Base-by-base conservation (phyloP, 23 tunicate species). In the Ciona savignyi region DNA sequence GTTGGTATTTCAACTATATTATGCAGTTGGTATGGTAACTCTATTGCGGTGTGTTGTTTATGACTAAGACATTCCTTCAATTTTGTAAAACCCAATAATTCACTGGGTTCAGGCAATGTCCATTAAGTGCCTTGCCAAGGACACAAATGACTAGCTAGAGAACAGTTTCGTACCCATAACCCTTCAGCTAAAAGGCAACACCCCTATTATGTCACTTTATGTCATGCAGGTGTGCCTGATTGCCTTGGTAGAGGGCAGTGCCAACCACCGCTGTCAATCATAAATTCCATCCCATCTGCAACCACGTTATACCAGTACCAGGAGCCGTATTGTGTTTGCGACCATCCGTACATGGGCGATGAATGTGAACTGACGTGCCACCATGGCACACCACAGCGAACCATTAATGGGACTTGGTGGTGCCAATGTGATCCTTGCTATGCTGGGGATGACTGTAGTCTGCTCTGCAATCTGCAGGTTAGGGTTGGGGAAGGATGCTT, bases 401-500 rank as follows among this genome's bases (percentile, higher is more conserved):
- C 77, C 0, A 2, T 26, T 0, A 73, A 56, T 42, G 77, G 77
- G 51, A 73, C 30, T 22, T 73, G 77, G 77, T 73, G 77, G 77
- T 73, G 77, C 66, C 61, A 73, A 48, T 73, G 77, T 48, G 66
- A 73, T 42, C 77, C 77, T 30, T 73, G 77, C 65, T 73, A 73
- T 42, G 29, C 77, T 31, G 77, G 77, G 0, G 33, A 51, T 20
- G 32, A 56, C 1, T 73, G 77, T 0, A 31, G 29, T 26, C 35
- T n/a, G 29, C 33, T 73, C 31, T 73, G 77, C 65, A 73, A 73
- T 34, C 29, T 0, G 33, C 66, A 51, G 66, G 77, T 73, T 48
- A 23, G 56, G 56, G 9, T 42, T 42, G 15, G 56, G 15, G 9
- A 42, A 42, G 15, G 15, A 42, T n/a, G n/a, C n/a, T n/a, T n/a